Evolutionary conservation across 2,888 invertebrate genomes (phyloP).

Genomic region (Chouioia cunea): DNA sequence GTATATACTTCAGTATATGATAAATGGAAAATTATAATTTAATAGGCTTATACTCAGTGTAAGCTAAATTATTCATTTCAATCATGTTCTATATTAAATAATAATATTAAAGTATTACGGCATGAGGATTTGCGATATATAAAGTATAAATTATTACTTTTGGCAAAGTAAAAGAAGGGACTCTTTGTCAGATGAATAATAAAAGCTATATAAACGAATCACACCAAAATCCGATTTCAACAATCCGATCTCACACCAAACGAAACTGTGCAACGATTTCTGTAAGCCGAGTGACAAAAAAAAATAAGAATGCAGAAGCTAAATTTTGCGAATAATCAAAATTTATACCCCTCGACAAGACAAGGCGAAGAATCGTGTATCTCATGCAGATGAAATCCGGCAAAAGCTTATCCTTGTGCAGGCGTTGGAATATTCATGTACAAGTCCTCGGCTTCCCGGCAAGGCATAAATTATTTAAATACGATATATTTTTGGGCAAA

Average conservation of each 20-base stretch:
- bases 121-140: too few relatives aligned
- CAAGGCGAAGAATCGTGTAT: background rate
- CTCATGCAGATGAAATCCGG: background rate
- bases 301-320: slow-evolving; percentile 8
- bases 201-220: too few relatives aligned
- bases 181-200: too few relatives aligned
- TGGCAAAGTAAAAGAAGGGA: too few relatives aligned
- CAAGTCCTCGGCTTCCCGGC: slow-evolving; percentile 29
- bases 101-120: too few relatives aligned
- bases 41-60: too few relatives aligned
- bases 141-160: too few relatives aligned
- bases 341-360: slow-evolving; percentile 25
- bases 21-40: too few relatives aligned
- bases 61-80: too few relatives aligned
- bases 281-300: background rate
- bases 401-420: background rate
- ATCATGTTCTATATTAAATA: too few relatives aligned
- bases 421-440: slow-evolving; percentile 42
- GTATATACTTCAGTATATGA: too few relatives aligned
- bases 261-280: background rate
- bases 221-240: background rate
- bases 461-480: slow-evolving; percentile 47
- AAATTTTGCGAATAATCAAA: slow-evolving; percentile 39
- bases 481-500: slow-evolving; percentile 5
- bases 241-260: background rate